Percentiles rank a stretch among this genome's conserved stretches.
Conservation (phyloP, 35 echinoderm and acorn worm genomes). For the Ptychodera flava region DNA sequence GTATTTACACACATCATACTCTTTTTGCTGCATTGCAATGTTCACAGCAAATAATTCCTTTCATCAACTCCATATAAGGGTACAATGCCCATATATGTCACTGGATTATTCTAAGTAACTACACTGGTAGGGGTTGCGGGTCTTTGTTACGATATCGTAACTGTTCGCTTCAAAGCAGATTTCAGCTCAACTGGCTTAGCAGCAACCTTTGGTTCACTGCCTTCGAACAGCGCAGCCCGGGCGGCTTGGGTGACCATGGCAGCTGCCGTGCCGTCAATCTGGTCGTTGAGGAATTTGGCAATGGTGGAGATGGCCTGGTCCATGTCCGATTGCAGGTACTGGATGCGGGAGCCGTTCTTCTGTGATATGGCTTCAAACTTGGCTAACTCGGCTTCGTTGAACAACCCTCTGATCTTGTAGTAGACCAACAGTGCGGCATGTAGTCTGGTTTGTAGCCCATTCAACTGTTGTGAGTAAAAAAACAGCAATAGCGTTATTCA, state of each 20-base stretch:
- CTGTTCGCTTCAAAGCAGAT: neutral
- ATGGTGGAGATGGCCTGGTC: slow-evolving; percentile 57
- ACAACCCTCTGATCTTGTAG: slow-evolving; percentile 84
- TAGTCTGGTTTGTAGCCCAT: slow-evolving; percentile 73
- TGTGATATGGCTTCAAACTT: slow-evolving; percentile 66
- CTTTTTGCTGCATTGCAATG: too few species aligned
- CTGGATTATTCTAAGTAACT: too few species aligned
- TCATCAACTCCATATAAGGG: too few species aligned
- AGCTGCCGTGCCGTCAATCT: slow-evolving; percentile 81
- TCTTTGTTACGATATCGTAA: neutral
- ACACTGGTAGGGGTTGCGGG: too few species aligned
- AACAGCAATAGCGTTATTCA: neutral
- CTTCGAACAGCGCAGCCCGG: slow-evolving; percentile 36
- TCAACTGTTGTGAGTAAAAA: slow-evolving; percentile 36
- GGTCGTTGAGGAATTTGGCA: slow-evolving; percentile 69
- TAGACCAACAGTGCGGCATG: slow-evolving; percentile 69
- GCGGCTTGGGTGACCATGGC: slow-evolving; percentile 73
- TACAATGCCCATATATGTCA: too few species aligned
- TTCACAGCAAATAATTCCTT: too few species aligned
- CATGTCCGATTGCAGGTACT: slow-evolving; percentile 59
- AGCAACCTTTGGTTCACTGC: neutral
- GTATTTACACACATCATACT: too few species aligned
- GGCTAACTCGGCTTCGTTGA: slow-evolving; percentile 68
- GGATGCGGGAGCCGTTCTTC: slow-evolving; percentile 56
- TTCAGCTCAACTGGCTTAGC: neutral